Percentiles rank a stretch among this genome's conserved stretches.
phyloP scores from a whole-genome alignment of 1,140 invertebrate species.

The Andricus grossulariae region DNA sequence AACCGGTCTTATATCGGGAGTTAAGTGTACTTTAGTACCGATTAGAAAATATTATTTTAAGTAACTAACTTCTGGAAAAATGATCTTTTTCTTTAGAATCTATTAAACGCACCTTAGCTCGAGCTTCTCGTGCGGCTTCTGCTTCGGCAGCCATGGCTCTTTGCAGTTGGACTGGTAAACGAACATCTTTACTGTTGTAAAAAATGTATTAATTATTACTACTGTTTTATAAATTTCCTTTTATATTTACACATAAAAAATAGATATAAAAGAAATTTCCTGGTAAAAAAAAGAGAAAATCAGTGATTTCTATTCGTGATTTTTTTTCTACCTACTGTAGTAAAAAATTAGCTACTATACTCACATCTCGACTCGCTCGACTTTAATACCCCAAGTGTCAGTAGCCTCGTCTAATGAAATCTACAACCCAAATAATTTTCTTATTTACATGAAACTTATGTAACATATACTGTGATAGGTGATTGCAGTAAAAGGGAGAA shows the following conservation, averaged over 20 bases:
- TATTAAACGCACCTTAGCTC: conserved; percentile 79
- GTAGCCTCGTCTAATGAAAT: conserved; percentile 92
- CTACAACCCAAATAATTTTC: conserved; percentile 76
- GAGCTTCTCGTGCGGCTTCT: conserved; percentile 89
- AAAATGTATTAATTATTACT: conserved; percentile 28
- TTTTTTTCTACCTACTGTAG: too few species aligned
- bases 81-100: not conserved
- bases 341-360: conserved; percentile 61
- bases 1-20: too few species aligned
- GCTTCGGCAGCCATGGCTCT: conserved; percentile 94
- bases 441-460: not conserved
- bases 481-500: too few species aligned
- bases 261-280: too few species aligned
- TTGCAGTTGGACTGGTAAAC: conserved; percentile 91
- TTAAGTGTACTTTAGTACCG: too few species aligned
- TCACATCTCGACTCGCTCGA: conserved; percentile 97
- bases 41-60: too few species aligned
- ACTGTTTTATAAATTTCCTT: conserved; percentile 30
- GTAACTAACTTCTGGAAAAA: too few species aligned
- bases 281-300: too few species aligned
- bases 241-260: not conserved
- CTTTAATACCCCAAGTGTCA: conserved; percentile 97
- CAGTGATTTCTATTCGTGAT: too few species aligned
- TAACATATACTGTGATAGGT: not conserved
- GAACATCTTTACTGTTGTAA: conserved; percentile 90